phyloP scores from a whole-genome alignment of 2,888 invertebrate species.

The Himalopsyche japonica region DNA sequence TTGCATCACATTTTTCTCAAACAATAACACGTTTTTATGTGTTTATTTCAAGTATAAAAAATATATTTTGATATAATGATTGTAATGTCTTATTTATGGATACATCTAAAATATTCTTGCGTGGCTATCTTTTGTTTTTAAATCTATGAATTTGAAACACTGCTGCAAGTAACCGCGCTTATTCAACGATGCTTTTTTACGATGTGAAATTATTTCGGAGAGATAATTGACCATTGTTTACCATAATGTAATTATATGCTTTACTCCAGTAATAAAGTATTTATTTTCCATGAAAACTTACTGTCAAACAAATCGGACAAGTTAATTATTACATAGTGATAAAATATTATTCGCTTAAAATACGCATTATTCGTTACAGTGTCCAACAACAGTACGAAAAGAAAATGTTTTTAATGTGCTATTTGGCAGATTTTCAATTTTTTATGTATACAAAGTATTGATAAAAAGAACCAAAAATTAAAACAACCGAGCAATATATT shows the following conservation, averaged over 20 bases:
- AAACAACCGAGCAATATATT: too few relatives aligned
- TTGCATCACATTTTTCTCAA: too few relatives aligned
- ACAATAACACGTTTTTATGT: too few relatives aligned
- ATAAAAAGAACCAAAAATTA: too few relatives aligned
- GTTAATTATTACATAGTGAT: background rate
- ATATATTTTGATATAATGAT: background rate
- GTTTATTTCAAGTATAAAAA: background rate
- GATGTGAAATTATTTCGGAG: background rate
- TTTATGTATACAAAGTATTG: too few relatives aligned
- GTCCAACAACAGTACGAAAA: background rate
- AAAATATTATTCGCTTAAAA: background rate
- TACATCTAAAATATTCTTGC: background rate
- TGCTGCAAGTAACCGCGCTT: background rate
- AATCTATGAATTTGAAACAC: background rate
- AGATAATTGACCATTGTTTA: constrained; percentile 15
- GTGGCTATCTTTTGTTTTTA: background rate
- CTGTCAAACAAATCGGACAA: background rate
- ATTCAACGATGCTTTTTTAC: background rate
- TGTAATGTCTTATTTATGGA: constrained; percentile 6
- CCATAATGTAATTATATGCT: background rate
- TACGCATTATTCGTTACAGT: background rate
- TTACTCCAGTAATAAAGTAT: background rate
- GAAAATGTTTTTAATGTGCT: too few relatives aligned
- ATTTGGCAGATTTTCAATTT: too few relatives aligned
- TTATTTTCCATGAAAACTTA: background rate